Base-by-base conservation (phyloP, 2,797 vertebrate genomes). In the Chanos chanos region DNA sequence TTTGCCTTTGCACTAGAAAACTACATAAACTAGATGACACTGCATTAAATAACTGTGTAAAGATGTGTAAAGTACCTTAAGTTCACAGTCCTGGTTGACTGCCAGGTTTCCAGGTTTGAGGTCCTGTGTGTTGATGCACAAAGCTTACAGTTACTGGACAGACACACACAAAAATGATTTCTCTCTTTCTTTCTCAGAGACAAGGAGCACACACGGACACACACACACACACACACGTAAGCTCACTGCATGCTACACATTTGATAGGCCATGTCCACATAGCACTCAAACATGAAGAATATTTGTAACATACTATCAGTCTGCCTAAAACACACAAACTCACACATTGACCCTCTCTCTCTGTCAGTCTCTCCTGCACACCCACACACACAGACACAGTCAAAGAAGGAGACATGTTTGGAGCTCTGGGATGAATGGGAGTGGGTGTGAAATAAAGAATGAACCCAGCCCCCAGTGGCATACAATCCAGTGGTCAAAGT, bases 51-150 rank as follows among this genome's bases (percentile, higher is more conserved):
- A 36, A 21, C 37, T 13, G 15, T 36, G 10, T 4, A 10, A 15
- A n/a, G n/a, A n/a, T n/a, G 12, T 9, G 12, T 28, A 47, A 10
- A 44, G 48, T 80, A 97, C 97, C 95, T 98, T 99, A 59, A 99
- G 82, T 74, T 98, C 95, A 79, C 97, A 99, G 78, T 98, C 94
- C 82, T 95, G 93, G 4, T 96, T 98, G 68, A 99, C 90, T 0
- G 94, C 94, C 24, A 99, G 77, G 75, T 99, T 98, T 76, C 96
- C 91, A 37, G 97, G 97, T 85, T 99, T 98, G 53, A 99, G 90
- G 77, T 98, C 97, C 97, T 99, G 50, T 49, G 28, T 1, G 43
- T 58, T 0, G 4, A 15, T 16, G 47, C 6, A 15, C 25, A 64
- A 30, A 51, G 3, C 12, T 54, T 1, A 61, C 25, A 45, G 27